Base-by-base conservation (phyloP, 2,888 invertebrate genomes). In the Buathra laborator region DNA sequence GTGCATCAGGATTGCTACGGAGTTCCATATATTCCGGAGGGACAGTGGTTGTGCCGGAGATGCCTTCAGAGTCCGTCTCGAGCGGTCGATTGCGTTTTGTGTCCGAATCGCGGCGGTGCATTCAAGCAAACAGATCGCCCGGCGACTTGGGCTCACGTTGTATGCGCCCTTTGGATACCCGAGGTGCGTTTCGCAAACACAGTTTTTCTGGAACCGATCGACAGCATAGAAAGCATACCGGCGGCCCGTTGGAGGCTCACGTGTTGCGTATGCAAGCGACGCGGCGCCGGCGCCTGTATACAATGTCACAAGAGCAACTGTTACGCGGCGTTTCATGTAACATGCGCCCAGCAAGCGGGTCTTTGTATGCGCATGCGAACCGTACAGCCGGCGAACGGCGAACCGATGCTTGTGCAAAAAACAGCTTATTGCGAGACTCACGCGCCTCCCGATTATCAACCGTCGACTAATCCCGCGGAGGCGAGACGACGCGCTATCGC, bases 1-100 rank as follows among this genome's bases (percentile, higher is more conserved):
- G 99, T 99, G 14, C 99, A 99, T 94, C 99, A 99, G 94, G 99
- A 99, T 94, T 99, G 99, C 92, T 99, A 99, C 94, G 99, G 99
- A 74, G 99, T 99, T 5, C 99, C 99, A 6, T 99, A 99, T 93
- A 98, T 99, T 91, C 99, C 99, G 0, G 99, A 99, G 92, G 99
- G 99, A 0, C 99, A 99, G 93, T 99, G 99, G 99, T 94, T 99
- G 44, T 99, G 99, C 93, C 95, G 99, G 67, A 95, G 99, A 84
- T 99, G 99, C 93, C 95, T 99, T 12, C 98, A 99, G 92, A 99
- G 99, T 3, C 99, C 99, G 0, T 99, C 99, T 10, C 95, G 98
- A 76, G 97, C 99, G 0, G 99, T 99, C 0, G 98, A 98, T 92
- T 99, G 99, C 94, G 98, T 98, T n/a, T 95, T 99, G 0, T 99